phyloP scores from a whole-genome alignment of 2,113 vertebrate species.

The Galemys pyrenaicus region DNA sequence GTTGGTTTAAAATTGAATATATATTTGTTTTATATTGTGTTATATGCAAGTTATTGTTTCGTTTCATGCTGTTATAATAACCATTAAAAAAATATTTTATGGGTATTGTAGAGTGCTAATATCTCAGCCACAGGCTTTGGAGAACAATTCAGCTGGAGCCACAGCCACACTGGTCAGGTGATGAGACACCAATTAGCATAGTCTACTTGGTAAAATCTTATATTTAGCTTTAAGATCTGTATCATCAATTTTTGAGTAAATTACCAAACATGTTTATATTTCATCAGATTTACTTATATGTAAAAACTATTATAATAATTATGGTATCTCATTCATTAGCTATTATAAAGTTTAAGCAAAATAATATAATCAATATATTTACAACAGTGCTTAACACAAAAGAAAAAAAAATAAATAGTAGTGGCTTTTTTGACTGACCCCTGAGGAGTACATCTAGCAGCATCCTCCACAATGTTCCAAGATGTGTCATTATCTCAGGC shows the following conservation, averaged over 20 bases:
- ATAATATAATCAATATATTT: background rate
- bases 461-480: background rate
- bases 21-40: background rate
- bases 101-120: background rate
- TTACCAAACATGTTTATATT: background rate
- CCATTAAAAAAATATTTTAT: constrained; percentile 2
- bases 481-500: background rate
- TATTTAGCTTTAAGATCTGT: background rate
- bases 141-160: background rate
- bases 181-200: background rate
- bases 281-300: background rate
- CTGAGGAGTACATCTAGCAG: background rate
- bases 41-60: background rate
- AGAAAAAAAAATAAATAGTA: background rate
- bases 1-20: background rate
- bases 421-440: background rate
- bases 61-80: background rate
- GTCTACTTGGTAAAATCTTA: background rate
- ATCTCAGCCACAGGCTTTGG: background rate
- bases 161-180: background rate
- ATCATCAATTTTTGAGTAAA: background rate
- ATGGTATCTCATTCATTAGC: background rate
- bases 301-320: background rate
- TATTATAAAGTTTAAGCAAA: background rate
- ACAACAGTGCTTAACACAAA: background rate